Evolutionary conservation across 2,113 vertebrate genomes (phyloP).

Genomic region (Antechinus flavipes): DNA sequence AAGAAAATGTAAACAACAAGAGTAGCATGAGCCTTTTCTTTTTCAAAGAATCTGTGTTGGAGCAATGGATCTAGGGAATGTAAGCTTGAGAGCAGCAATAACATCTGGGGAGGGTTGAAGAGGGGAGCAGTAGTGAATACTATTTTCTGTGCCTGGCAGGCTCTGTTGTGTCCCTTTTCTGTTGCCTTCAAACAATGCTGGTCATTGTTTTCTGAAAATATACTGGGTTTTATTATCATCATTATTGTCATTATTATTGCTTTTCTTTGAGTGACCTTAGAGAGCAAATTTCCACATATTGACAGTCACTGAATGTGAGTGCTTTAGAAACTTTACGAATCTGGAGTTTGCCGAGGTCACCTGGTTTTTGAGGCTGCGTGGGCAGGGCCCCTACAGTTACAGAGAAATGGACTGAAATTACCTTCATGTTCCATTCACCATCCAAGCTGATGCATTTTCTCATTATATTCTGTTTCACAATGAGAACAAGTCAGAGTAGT

Average conservation of each 20-base stretch:
- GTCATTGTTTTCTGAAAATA: constrained; percentile 67
- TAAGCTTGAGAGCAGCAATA: constrained; percentile 13
- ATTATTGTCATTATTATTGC: constrained; percentile 61
- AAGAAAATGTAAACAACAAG: not conserved
- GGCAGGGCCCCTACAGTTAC: constrained; percentile 41
- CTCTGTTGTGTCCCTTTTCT: constrained; percentile 39
- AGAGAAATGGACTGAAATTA: constrained; percentile 65
- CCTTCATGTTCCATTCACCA: constrained; percentile 57
- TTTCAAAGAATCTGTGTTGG: constrained; percentile 2
- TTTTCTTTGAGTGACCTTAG: constrained; percentile 54
- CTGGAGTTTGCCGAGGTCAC: constrained; percentile 51
- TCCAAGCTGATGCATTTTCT: constrained; percentile 56
- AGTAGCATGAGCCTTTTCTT: not conserved
- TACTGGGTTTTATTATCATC: constrained; percentile 57
- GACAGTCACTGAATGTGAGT: constrained; percentile 60
- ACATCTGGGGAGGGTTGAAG: not conserved
- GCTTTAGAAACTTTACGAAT: constrained; percentile 68
- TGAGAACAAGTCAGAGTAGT: constrained; percentile 55
- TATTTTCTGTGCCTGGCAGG: constrained; percentile 15
- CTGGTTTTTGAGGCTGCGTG: constrained; percentile 62
- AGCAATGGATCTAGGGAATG: not conserved
- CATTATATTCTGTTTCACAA: constrained; percentile 42
- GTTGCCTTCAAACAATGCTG: constrained; percentile 34
- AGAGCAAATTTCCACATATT: constrained; percentile 54
- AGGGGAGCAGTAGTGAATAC: not conserved